Evolutionary conservation across 2,113 vertebrate species (phyloP), one percentile per base, ranked within the genome.

Genomic region (Capricornis sumatraensis): DNA sequence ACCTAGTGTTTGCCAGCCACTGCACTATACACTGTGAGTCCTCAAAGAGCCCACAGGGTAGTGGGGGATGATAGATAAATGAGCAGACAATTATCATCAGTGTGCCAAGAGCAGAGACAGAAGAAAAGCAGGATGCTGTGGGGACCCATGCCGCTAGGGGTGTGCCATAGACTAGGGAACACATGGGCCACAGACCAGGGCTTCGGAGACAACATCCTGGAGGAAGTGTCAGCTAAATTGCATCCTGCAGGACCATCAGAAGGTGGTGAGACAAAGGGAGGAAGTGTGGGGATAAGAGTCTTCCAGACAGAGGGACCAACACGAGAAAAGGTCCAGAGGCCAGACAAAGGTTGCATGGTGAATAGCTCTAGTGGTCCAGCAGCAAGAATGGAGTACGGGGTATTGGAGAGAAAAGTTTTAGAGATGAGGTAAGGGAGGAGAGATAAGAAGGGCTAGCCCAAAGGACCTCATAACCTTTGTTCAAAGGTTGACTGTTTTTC

Each of bases 401-500:
- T 7, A 2, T 5, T 10, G 58, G 25, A n/a, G 52, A 85, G 12
- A 45, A 19, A 28, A 3, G 47, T 1, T 0, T 64, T 45, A 28
- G 55, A 53, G 52, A 43, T 2, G 36, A 62, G 28, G 58, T n/a
- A 45, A 55, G 5, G 25, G 12, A 30, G 23, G 28, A 40, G 64
- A 64, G 40, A 7, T 7, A 10, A 76, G 28, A 11, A 45, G 23
- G 17, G 13, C n/a, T 25, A 53, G 25, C 13, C 50, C 78, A 7
- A 50, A 71, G 82, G 28, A 8, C n/a, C 17, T 28, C 45, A 21
- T 1, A 36, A 10, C 4, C 14, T 17, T 28, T 53, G 53, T 47
- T 88, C 10, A 36, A 43, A 19, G 9, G 5, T 5, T n/a, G n/a
- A 33, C 76, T 28, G 8, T 19, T 23, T 67, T 30, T 17, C 67